Base-by-base conservation (phyloP, 2,113 vertebrate genomes). In the Brienomyrus longianalis region DNA sequence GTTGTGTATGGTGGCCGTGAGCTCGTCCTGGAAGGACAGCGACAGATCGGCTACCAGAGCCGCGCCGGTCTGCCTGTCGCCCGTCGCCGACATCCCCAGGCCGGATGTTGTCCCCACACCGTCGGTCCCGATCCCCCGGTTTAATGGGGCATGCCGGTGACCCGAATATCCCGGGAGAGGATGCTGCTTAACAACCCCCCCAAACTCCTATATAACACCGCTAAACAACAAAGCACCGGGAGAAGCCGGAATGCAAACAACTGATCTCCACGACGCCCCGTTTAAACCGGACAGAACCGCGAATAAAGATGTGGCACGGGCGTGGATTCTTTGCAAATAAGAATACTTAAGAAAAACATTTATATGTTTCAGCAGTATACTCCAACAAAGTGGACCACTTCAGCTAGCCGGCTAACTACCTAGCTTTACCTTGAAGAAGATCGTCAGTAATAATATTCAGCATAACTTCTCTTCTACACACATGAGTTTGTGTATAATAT, bases 1-100 rank as follows among this genome's bases (percentile, higher is more conserved):
- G 90, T 90, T 90, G 21, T 93, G 92, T 50, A 93, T 92, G 80
- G 91, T 93, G 45, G 91, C 88, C 5, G 92, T 91, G 45, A 94
- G 91, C 19, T 93, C 92, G 6, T 94, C 92, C 13, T 92, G 93
- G 84, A 93, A 92, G 9, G 93, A 91, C 21, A 92, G 66, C 35
- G 93, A 93, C 15, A 93, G 86, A 45, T 93, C 92, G 0, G 92
- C 90, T 21, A 90, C 88, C 51, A 91, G 27, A 59, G 89, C 88
- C 1, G 92, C 59, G 23, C 88, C 56, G 4, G 89, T 66, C 1
- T 83, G 84, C 43, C 62, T 80, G 47, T 90, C 83, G 15, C 23
- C 70, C 43, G 83, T 62, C n/a, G 89, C 87, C 91, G 92, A 91
- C n/a, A 56, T 74, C 66, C 50, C n/a, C 19, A n/a, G 35, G n/a